Base-by-base conservation (phyloP, 2,797 vertebrate species). In the Pelobates cultripes region DNA sequence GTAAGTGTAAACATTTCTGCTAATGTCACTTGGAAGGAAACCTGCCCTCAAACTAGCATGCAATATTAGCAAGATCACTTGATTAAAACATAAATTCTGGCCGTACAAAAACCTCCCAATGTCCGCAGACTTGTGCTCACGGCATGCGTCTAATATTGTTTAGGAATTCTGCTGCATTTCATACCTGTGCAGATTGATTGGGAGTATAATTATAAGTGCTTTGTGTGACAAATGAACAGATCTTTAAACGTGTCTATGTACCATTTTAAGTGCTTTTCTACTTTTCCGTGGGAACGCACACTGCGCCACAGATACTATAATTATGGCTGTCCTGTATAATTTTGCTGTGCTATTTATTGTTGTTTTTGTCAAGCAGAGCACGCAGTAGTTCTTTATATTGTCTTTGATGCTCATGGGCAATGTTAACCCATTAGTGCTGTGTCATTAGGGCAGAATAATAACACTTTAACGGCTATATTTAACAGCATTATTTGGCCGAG, bases 301-400 rank as follows among this genome's bases (percentile, higher is more conserved):
- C 51, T 66, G 70, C 15, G 51, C 61, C n/a, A 64, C 17, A 51
- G 57, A 79, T 43, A 43, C 57, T 57, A 17, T 64, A 66, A 79
- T 79, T 73, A 66, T 53, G 60, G 42, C 51, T 63, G 9, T 41
- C 45, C 53, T 80, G 47, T 67, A 57, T 57, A 73, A 80, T 80
- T 80, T 66, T 14, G 47, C 41, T 57, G 78, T 80, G 47, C 71
- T 55, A 28, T 57, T 51, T 51, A 5, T 51, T 73, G 12, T 67
- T 68, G 57, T 73, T 28, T 55, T 68, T 43, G 7, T 74, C 6
- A 17, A n/a, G 15, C 15, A 55, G 45, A 57, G 14, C 40, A 57
- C 57, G 17, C 40, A 41, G 47, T 5, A 43, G 4, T n/a, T 44
- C 55, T 53, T 72, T 8, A 4, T 57, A 14, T 12, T 57, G 55